phyloP scores from a whole-genome alignment of 2,797 vertebrate species.

The Pterois miles region DNA sequence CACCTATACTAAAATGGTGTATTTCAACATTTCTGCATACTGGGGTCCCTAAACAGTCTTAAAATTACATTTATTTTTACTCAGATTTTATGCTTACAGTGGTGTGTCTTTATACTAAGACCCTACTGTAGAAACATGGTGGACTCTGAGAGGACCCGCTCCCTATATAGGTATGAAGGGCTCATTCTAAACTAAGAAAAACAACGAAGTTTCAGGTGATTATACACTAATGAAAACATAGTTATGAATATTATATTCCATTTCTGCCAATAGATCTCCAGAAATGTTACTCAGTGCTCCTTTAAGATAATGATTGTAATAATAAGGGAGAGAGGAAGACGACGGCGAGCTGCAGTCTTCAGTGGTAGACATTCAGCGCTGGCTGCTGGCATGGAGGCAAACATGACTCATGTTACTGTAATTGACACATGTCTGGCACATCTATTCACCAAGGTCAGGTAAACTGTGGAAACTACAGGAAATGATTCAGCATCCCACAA shows the following conservation, averaged over 20 bases:
- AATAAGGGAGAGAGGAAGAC: slow-evolving; percentile 9
- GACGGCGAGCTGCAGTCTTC: slow-evolving; percentile 4
- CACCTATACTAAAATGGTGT: too few species aligned
- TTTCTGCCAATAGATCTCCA: neutral
- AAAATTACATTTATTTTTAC: too few species aligned
- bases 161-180: fast-evolving
- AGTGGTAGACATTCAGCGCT: slow-evolving; percentile 5
- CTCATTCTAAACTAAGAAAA: neutral
- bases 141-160: neutral
- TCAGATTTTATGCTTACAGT: neutral
- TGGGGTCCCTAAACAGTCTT: too few species aligned
- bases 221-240: neutral
- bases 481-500: slow-evolving; percentile 41
- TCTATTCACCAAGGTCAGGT: slow-evolving; percentile 53
- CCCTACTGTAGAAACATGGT: neutral
- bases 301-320: neutral
- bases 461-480: slow-evolving; percentile 62
- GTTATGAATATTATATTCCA: neutral
- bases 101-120: neutral
- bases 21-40: fast-evolving
- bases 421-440: slow-evolving; percentile 55
- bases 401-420: slow-evolving; percentile 55
- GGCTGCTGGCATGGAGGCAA: slow-evolving; percentile 26
- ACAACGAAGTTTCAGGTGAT: neutral
- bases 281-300: neutral